Evolutionary conservation across 37 sponge, comb jelly and placozoan species (phyloP).

Genomic region (Ephydatia muelleri): DNA sequence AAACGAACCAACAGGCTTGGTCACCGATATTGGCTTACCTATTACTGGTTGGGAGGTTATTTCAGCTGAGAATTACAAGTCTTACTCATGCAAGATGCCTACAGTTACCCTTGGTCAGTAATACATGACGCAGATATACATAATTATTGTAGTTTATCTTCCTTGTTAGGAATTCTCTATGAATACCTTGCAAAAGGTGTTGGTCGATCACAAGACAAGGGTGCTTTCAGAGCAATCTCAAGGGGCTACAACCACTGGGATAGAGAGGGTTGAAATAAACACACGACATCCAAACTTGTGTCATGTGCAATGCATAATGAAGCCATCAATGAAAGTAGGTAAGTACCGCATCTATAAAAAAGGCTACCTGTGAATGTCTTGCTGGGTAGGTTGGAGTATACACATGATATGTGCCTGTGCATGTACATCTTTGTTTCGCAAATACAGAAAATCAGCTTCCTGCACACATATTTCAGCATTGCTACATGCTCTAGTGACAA

Average conservation of each 20-base stretch:
- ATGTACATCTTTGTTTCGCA: background rate
- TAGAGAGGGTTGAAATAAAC: slow-evolving; percentile 19
- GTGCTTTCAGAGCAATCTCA: slow-evolving; percentile 41
- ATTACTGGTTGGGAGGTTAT: no score
- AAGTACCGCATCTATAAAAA: slow-evolving; percentile 9
- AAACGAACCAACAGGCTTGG: no score
- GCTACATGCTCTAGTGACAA: slow-evolving; percentile 18
- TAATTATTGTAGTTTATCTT: background rate
- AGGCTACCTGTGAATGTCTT: slow-evolving; percentile 34
- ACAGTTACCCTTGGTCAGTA: slow-evolving; percentile 28
- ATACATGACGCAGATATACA: background rate
- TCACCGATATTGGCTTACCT: no score
- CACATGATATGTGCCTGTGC: no score
- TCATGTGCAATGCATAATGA: slow-evolving; percentile 36
- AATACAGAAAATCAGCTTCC: slow-evolving; percentile 17
- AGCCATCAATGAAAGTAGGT: slow-evolving; percentile 45
- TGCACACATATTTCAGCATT: slow-evolving; percentile 36
- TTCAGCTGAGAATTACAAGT: no score
- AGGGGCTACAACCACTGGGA: slow-evolving; percentile 22
- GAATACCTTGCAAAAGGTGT: slow-evolving; percentile 22
- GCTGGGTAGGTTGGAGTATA: slow-evolving; percentile 28
- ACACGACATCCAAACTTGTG: slow-evolving; percentile 20
- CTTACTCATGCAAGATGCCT: slow-evolving; percentile 3
- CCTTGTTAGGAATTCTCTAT: slow-evolving; percentile 11
- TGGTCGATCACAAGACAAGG: slow-evolving; percentile 22